Evolutionary conservation across 2,797 vertebrate genomes (phyloP).

Genomic region (Calcarius lapponicus): DNA sequence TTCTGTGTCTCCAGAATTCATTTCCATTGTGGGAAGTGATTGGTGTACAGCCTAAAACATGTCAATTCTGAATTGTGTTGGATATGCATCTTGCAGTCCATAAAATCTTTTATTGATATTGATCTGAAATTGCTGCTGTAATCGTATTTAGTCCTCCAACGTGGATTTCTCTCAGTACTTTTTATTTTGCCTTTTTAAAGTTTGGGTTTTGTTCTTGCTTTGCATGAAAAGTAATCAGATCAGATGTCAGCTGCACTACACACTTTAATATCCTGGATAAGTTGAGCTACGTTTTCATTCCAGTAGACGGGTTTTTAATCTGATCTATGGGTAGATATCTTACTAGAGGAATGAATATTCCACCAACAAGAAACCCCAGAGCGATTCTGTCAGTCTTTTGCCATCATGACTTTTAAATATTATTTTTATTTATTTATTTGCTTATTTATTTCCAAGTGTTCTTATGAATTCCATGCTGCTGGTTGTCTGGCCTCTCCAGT

Average conservation of each 20-base stretch:
- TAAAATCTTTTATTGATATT: constrained; percentile 54
- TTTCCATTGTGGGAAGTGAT: neutral
- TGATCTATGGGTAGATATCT: constrained; percentile 57
- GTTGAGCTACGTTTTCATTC: constrained; percentile 56
- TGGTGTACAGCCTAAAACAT: constrained; percentile 26
- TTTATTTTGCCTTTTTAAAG: constrained; percentile 30
- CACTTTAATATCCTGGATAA: constrained; percentile 69
- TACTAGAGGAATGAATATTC: constrained; percentile 50
- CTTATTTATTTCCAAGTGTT: neutral
- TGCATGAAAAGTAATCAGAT: constrained; percentile 58
- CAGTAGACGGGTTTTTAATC: constrained; percentile 62
- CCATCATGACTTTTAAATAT: neutral
- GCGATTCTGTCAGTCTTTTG: neutral
- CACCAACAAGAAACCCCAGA: constrained; percentile 12
- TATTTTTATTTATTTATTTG: neutral
- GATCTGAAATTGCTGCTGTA: constrained; percentile 59
- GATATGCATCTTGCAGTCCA: constrained; percentile 44
- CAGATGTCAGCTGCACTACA: constrained; percentile 62
- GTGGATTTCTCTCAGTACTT: constrained; percentile 6
- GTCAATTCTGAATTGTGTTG: constrained; percentile 53
- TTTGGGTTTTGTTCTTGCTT: constrained; percentile 51
- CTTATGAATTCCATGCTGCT: neutral
- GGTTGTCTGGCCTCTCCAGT: neutral
- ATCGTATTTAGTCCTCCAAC: constrained; percentile 2
- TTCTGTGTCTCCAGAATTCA: neutral